Percentiles rank a stretch among this genome's conserved stretches.
These are phyloP conservation scores for Aphodius sticticus DNA, from an alignment of 2,888 invertebrate genomes.

Conservation along the genomic window DNA sequence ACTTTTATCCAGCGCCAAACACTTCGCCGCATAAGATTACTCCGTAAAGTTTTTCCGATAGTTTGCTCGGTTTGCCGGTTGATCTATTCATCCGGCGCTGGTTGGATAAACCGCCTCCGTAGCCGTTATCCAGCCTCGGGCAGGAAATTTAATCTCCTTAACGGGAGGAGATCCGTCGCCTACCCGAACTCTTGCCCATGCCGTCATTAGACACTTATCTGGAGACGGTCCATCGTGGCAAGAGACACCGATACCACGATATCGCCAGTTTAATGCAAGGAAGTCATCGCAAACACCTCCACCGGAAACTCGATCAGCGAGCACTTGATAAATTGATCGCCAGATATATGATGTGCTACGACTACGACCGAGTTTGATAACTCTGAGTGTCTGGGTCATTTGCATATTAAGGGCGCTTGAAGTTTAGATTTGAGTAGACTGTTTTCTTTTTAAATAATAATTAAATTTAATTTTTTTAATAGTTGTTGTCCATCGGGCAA, in stretches of 20 bases:
- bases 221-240: not conserved
- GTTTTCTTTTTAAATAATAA: not conserved
- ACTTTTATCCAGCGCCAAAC: not conserved
- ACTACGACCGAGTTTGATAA: not conserved
- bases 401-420: not conserved
- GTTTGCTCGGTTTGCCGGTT: not conserved
- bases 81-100: not conserved
- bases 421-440: not conserved
- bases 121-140: not conserved
- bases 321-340: not conserved
- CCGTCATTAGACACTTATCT: not conserved
- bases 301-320: not conserved
- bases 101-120: not conserved
- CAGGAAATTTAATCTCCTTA: not conserved
- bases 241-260: not conserved
- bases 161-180: not conserved
- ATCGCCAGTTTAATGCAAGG: not conserved
- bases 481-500: too few relatives aligned
- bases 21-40: not conserved
- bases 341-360: not conserved
- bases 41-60: constrained; percentile 4
- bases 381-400: not conserved
- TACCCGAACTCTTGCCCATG: not conserved
- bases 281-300: not conserved
- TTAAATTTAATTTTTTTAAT: not conserved